Conservation (phyloP, 2,113 vertebrate genomes). For the Picathartes gymnocephalus region DNA sequence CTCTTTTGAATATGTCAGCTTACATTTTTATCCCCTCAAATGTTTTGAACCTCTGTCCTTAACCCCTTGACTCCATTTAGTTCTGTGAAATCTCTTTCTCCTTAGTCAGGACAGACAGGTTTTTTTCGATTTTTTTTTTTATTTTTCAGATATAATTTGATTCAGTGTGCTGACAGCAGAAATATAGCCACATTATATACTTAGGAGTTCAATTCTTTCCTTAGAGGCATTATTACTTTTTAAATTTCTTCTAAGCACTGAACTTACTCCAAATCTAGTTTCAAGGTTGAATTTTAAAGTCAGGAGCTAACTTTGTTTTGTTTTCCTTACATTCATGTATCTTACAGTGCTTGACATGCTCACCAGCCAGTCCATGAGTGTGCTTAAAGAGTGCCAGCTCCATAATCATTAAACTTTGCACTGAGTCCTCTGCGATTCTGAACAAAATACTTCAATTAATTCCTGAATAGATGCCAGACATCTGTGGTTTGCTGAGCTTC, state of each 20-base stretch:
- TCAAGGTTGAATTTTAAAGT: neutral
- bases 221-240: neutral
- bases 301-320: neutral
- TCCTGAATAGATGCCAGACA: neutral
- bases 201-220: neutral
- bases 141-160: conserved; percentile 14
- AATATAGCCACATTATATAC: neutral
- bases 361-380: neutral
- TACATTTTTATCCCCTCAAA: neutral
- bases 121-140: neutral
- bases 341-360: neutral
- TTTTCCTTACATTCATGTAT: neutral
- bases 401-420: neutral
- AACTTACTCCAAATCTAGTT: neutral
- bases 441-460: neutral
- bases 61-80: neutral
- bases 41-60: neutral
- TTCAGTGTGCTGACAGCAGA: neutral
- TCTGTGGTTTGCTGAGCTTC: neutral
- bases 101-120: neutral
- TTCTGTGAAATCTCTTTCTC: neutral
- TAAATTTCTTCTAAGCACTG: neutral
- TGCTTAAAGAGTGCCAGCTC: neutral
- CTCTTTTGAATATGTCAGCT: neutral
- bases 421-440: neutral